These are phyloP conservation scores for Apotomis capreana DNA, from an alignment of 2,888 invertebrate species.

Conservation along the genomic window DNA sequence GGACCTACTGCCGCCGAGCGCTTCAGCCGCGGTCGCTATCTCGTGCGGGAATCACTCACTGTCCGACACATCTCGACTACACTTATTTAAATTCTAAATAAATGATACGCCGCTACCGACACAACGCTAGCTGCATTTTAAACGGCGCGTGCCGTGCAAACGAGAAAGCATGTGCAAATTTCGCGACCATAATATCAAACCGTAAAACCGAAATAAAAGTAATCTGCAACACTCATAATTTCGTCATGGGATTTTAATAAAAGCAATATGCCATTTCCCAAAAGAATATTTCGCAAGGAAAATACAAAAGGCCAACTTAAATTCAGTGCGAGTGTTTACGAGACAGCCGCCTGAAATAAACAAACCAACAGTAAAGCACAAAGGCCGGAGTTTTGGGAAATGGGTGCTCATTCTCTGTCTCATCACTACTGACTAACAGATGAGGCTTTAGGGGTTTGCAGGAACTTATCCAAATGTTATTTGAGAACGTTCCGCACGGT, in stretches of 20 bases:
- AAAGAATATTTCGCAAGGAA: constrained; percentile 64
- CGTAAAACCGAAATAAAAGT: constrained; percentile 21
- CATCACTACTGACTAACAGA: constrained; percentile 64
- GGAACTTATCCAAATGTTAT: constrained; percentile 33
- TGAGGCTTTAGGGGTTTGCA: constrained; percentile 48
- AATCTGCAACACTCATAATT: constrained; percentile 39
- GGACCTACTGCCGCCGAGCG: constrained; percentile 64
- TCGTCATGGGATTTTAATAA: constrained; percentile 41
- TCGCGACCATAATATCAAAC: constrained; percentile 3
- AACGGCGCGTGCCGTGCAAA: constrained; percentile 4
- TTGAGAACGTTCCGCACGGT: constrained; percentile 29
- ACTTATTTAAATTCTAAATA: constrained; percentile 39
- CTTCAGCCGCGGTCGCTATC: constrained; percentile 67
- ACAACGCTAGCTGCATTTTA: constrained; percentile 18
- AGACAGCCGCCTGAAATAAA: constrained; percentile 76
- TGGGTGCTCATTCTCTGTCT: constrained; percentile 67
- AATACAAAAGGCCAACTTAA: constrained; percentile 73
- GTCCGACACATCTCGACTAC: constrained; percentile 53
- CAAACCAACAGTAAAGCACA: constrained; percentile 75
- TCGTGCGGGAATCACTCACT: constrained; percentile 65
- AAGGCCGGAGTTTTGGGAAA: constrained; percentile 70
- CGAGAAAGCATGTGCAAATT: constrained; percentile 8
- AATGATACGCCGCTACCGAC: constrained; percentile 14
- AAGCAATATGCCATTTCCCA: constrained; percentile 47
- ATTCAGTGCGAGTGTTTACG: constrained; percentile 79